Evolutionary conservation across 2,888 invertebrate genomes (phyloP).

Genomic region (Teleiodes luculella): DNA sequence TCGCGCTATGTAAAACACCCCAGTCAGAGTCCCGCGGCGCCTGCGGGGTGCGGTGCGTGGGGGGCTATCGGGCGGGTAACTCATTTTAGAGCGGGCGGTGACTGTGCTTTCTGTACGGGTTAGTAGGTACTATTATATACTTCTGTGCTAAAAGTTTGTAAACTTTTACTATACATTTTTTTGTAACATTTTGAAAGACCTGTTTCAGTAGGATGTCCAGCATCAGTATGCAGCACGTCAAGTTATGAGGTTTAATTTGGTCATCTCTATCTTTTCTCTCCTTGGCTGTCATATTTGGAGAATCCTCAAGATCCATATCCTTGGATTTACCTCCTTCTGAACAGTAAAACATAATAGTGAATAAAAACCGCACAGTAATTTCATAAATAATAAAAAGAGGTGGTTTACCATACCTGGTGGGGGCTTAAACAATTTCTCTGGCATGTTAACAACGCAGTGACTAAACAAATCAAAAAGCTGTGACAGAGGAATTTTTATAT

Average conservation of each 20-base stretch:
- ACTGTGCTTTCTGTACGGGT: too few species aligned
- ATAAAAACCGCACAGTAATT: too few species aligned
- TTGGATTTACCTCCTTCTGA: slow-evolving; percentile 45
- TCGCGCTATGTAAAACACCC: too few species aligned
- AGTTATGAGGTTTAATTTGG: slow-evolving; percentile 84
- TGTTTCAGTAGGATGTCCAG: slow-evolving; percentile 96
- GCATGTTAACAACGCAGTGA: slow-evolving; percentile 85
- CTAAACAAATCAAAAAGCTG: slow-evolving; percentile 94
- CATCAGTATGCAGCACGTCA: slow-evolving; percentile 98
- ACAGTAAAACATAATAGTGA: neutral
- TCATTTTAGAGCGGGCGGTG: too few species aligned
- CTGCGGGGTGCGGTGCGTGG: too few species aligned
- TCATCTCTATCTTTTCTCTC: slow-evolving; percentile 59
- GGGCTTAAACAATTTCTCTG: slow-evolving; percentile 64
- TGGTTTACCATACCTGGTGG: slow-evolving; percentile 54
- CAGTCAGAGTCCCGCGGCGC: too few species aligned
- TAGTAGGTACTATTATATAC: too few species aligned
- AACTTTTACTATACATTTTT: too few species aligned
- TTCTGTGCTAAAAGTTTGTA: too few species aligned
- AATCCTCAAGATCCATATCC: slow-evolving; percentile 39
- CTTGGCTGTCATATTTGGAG: slow-evolving; percentile 43
- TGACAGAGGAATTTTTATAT: slow-evolving; percentile 92
- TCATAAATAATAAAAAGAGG: too few species aligned
- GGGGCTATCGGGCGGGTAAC: too few species aligned
- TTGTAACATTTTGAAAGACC: slow-evolving; percentile 64